Evolutionary conservation across 2,888 invertebrate species (phyloP), one percentile per base, ranked within the genome.

Genomic region (Clanis bilineata): DNA sequence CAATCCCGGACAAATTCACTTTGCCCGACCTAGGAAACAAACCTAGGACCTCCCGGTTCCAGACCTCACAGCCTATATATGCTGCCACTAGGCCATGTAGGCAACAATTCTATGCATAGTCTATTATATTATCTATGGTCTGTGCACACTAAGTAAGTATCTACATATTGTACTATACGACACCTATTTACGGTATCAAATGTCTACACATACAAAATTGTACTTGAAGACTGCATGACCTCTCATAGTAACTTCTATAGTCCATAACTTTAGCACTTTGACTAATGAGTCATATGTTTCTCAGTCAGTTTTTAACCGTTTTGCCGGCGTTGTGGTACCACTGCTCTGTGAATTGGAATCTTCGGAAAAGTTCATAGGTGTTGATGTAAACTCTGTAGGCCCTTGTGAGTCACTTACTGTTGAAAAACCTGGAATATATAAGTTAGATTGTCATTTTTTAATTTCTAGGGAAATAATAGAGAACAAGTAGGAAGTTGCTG

Each of bases 361-460:
- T 86, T 97, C 97, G 0, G 97, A 97, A 84, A 97, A 97, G 68
- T 96, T 96, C 93, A 97, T 94, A 77, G 96, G 95, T 21, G 95
- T 94, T n/a, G 97, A 96, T 62, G 96, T 96, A 77, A 96, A 96
- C 68, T 97, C 97, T 28, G 96, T 96, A 1, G 97, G 95, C 15
- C 97, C 97, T 87, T 97, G 97, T 0, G 97, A 97, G 86, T 97
- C 97, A 81, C 97, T 97, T 6, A 97, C 97, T 69, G 97, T 96
- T 18, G 97, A 97, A 83, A 97, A 97, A 93, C 97, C 97, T 97
- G 83, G 9, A 90, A 87, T 32, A n/a, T n/a, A n/a, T n/a, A n/a
- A n/a, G 25, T 21, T 15, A 41, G 12, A 12, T 38, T 41, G 2
- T 12, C 2, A 18, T 41, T 41, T n/a, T n/a, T n/a, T n/a, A n/a